Evolutionary conservation across 2,888 invertebrate species (phyloP).

Genomic region (Sphaeridia pumilis): DNA sequence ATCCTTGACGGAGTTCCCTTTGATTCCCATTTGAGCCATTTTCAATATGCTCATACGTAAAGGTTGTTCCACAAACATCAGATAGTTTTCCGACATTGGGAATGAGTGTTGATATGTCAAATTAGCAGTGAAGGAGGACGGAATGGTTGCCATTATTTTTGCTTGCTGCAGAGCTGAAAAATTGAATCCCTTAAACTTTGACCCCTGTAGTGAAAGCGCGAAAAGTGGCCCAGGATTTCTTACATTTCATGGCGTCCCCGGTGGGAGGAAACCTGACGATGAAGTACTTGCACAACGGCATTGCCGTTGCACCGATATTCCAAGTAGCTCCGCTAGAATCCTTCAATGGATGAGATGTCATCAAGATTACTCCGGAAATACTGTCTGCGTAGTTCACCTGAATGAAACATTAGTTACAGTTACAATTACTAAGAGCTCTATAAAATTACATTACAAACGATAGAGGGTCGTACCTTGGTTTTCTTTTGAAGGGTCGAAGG

Average conservation of each 20-base stretch:
- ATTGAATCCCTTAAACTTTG: not conserved
- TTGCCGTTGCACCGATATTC: slow-evolving; percentile 29
- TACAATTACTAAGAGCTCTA: not conserved
- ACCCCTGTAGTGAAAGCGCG: not conserved
- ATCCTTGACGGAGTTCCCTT: slow-evolving; percentile 40
- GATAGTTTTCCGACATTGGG: slow-evolving; percentile 44
- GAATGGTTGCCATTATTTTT: slow-evolving; percentile 38
- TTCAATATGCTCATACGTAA: slow-evolving; percentile 41
- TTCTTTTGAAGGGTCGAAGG: slow-evolving; percentile 25
- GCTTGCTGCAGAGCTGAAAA: slow-evolving; percentile 36
- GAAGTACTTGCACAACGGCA: slow-evolving; percentile 39
- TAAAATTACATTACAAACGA: not conserved
- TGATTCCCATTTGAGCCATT: slow-evolving; percentile 40
- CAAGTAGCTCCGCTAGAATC: slow-evolving; percentile 29
- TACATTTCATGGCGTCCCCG: slow-evolving; percentile 6
- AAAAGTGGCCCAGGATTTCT: not conserved
- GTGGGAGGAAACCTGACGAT: slow-evolving; percentile 38
- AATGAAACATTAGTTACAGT: not conserved
- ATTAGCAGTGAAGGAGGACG: slow-evolving; percentile 38
- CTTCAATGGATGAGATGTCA: slow-evolving; percentile 26
- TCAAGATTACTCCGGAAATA: slow-evolving; percentile 4
- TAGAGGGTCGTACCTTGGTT: slow-evolving; percentile 22
- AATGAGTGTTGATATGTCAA: slow-evolving; percentile 46
- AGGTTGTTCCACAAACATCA: slow-evolving; percentile 46
- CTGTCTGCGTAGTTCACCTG: slow-evolving; percentile 6